Percentiles rank a stretch among this genome's conserved stretches.
Conservation (phyloP, 2,888 invertebrate genomes). For the Gymnocheta viridis region DNA sequence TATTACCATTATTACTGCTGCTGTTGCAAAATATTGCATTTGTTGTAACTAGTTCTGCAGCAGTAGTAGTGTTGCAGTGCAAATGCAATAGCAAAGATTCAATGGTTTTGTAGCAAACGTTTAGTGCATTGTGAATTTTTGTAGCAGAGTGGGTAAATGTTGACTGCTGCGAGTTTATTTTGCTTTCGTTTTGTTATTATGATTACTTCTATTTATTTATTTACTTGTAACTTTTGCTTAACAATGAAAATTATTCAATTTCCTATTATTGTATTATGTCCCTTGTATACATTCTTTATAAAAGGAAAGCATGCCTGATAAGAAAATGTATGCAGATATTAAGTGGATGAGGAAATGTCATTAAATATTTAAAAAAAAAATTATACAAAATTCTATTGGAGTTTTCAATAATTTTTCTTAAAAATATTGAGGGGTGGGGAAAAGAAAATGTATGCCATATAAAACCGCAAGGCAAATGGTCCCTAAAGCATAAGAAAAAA, state of each 20-base stretch:
- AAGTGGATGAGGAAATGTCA: neutral
- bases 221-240: conserved; percentile 63
- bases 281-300: neutral
- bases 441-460: too few species aligned
- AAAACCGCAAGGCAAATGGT: too few species aligned
- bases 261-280: conserved; percentile 59
- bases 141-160: neutral
- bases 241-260: conserved; percentile 68
- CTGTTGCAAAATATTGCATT: conserved; percentile 56
- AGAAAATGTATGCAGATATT: neutral
- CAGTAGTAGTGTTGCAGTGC: conserved; percentile 15
- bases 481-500: too few species aligned
- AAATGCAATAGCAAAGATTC: conserved; percentile 42
- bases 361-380: neutral
- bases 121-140: conserved; percentile 11
- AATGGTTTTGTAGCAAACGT: conserved; percentile 15
- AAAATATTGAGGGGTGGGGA: too few species aligned
- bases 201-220: conserved; percentile 61
- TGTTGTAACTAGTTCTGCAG: conserved; percentile 4
- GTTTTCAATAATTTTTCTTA: too few species aligned
- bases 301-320: neutral
- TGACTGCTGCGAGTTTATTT: neutral
- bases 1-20: conserved; percentile 18
- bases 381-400: neutral
- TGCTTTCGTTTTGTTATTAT: neutral